Evolutionary conservation across 35 echinoderm and acorn worm genomes (phyloP).

Genomic region (Ptychodera flava): DNA sequence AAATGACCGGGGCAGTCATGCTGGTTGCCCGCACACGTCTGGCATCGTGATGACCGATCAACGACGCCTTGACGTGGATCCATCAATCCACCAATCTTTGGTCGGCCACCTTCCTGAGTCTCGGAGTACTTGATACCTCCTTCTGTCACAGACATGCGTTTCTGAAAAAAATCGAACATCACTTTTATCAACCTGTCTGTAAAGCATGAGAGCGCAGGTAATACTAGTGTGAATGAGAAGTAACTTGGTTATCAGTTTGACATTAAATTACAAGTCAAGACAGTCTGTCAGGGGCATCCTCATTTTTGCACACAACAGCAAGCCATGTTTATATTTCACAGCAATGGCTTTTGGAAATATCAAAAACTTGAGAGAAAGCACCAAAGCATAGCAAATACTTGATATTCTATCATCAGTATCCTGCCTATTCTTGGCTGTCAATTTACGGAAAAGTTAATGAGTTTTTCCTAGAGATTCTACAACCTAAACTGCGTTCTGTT

Average conservation of each 20-base stretch:
- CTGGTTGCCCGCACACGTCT: slow-evolving; percentile 90
- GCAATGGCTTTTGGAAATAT: neutral
- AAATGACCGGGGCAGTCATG: slow-evolving; percentile 90
- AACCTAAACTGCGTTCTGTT: too few species aligned
- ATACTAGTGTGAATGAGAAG: neutral
- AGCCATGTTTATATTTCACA: neutral
- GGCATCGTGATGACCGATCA: slow-evolving; percentile 73
- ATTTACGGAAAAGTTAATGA: too few species aligned
- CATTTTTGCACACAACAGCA: neutral
- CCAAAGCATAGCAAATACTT: too few species aligned
- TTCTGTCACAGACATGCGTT: slow-evolving; percentile 80
- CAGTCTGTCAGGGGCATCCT: too few species aligned
- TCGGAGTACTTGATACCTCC: slow-evolving; percentile 81
- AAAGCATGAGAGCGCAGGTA: neutral
- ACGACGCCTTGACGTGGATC: slow-evolving; percentile 85
- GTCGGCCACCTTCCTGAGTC: slow-evolving; percentile 72
- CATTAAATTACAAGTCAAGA: neutral
- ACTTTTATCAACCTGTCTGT: neutral
- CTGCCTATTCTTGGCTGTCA: too few species aligned
- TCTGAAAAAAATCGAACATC: slow-evolving; percentile 24
- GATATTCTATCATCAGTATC: too few species aligned
- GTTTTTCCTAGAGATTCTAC: too few species aligned
- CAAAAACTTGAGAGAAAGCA: too few species aligned
- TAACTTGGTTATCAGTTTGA: neutral
- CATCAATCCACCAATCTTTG: slow-evolving; percentile 92